Conservation (phyloP, 2,797 vertebrate genomes). For the Centroberyx gerrardi region DNA sequence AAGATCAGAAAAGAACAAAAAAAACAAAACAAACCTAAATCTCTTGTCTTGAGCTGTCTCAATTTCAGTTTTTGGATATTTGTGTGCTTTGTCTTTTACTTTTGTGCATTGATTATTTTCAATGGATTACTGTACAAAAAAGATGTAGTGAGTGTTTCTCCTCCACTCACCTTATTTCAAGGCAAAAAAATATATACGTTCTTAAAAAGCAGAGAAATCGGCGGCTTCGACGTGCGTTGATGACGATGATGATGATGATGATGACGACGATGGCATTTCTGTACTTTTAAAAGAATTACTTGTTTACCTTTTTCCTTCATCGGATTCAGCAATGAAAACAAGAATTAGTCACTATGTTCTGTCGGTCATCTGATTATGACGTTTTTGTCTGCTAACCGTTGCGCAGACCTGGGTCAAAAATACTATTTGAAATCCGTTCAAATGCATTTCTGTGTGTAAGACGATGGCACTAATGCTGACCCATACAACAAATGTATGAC, state of each 20-base stretch:
- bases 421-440: not conserved
- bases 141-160: conserved; percentile 65
- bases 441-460: not conserved
- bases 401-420: conserved; percentile 44
- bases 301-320: conserved; percentile 62
- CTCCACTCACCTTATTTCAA: conserved; percentile 73
- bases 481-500: no score
- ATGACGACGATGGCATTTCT: conserved; percentile 65
- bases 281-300: conserved; percentile 64
- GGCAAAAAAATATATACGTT: conserved; percentile 30
- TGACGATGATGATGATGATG: conserved; percentile 57
- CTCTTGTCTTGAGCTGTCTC: conserved; percentile 73
- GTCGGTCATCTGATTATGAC: conserved; percentile 58
- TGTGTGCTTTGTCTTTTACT: conserved; percentile 81
- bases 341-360: conserved; percentile 58
- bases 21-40: conserved; percentile 49
- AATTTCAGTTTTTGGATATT: conserved; percentile 77
- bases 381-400: conserved; percentile 55
- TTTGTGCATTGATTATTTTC: conserved; percentile 80
- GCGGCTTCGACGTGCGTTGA: conserved; percentile 72
- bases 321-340: conserved; percentile 56
- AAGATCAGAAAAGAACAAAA: conserved; percentile 1
- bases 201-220: conserved; percentile 60
- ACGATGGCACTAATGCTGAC: not conserved
- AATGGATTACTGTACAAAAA: conserved; percentile 75